These are phyloP conservation scores for Cephalophus harveyi DNA, from an alignment of 2,113 vertebrate species.

Conservation along the genomic window DNA sequence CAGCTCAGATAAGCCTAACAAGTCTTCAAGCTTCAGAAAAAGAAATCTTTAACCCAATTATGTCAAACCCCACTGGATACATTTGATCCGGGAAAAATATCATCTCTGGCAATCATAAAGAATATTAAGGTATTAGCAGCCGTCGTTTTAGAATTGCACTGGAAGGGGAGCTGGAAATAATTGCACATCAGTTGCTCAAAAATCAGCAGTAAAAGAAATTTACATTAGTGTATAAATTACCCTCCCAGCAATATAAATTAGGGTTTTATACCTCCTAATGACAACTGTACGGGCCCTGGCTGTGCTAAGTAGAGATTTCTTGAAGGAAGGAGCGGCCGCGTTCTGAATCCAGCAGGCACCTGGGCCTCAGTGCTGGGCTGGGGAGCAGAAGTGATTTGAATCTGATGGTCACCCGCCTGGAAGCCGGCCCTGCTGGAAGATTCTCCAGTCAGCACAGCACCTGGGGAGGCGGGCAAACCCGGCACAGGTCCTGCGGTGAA, in stretches of 20 bases:
- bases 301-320: constrained; percentile 62
- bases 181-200: constrained; percentile 67
- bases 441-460: background rate
- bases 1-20: background rate
- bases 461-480: background rate
- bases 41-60: constrained; percentile 75
- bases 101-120: constrained; percentile 73
- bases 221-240: constrained; percentile 71
- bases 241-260: constrained; percentile 72
- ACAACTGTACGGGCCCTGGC: constrained; percentile 50
- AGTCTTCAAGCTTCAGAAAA: constrained; percentile 29
- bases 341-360: constrained; percentile 44
- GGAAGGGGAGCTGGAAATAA: constrained; percentile 62
- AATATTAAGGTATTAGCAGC: constrained; percentile 72
- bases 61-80: constrained; percentile 66
- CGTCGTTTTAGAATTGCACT: constrained; percentile 26
- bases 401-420: background rate
- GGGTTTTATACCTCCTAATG: constrained; percentile 71
- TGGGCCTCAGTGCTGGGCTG: constrained; percentile 30
- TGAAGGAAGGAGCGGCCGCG: background rate
- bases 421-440: constrained; percentile 29
- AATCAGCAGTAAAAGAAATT: constrained; percentile 62
- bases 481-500: background rate
- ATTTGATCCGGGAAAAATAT: constrained; percentile 69
- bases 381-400: constrained; percentile 26